Conservation (phyloP, 2,113 vertebrate genomes). For the Numida meleagris region DNA sequence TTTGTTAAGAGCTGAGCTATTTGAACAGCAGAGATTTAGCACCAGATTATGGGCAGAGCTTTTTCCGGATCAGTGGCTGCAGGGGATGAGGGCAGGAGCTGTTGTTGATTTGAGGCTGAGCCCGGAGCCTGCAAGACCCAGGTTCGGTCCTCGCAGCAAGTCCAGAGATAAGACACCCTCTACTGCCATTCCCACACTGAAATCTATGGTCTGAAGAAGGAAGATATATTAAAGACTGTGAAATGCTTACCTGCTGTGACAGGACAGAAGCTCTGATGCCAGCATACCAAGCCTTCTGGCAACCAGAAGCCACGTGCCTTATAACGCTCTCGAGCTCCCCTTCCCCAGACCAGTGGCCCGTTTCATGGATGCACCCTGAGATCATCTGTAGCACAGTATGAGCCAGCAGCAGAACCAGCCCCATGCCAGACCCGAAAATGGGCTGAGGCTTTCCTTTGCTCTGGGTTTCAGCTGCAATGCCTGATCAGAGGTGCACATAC, state of each 20-base stretch:
- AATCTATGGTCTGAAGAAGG: background rate
- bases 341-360: background rate
- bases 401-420: too few species aligned
- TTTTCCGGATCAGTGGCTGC: background rate
- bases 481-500: too few species aligned
- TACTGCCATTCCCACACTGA: background rate
- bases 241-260: background rate
- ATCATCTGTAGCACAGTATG: too few species aligned
- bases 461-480: too few species aligned
- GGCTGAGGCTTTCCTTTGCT: too few species aligned
- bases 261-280: background rate
- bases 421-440: too few species aligned
- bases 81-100: background rate
- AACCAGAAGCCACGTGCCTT: background rate
- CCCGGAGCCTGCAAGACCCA: background rate
- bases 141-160: background rate
- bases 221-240: background rate
- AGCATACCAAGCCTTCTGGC: background rate
- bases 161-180: background rate
- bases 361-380: background rate
- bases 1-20: constrained; percentile 19
- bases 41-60: background rate
- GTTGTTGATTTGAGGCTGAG: background rate
- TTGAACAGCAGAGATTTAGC: constrained; percentile 47
- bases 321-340: background rate